These are phyloP conservation scores for Coracias cyanogaster DNA, from an alignment of 2,797 vertebrate species.

Conservation along the genomic window DNA sequence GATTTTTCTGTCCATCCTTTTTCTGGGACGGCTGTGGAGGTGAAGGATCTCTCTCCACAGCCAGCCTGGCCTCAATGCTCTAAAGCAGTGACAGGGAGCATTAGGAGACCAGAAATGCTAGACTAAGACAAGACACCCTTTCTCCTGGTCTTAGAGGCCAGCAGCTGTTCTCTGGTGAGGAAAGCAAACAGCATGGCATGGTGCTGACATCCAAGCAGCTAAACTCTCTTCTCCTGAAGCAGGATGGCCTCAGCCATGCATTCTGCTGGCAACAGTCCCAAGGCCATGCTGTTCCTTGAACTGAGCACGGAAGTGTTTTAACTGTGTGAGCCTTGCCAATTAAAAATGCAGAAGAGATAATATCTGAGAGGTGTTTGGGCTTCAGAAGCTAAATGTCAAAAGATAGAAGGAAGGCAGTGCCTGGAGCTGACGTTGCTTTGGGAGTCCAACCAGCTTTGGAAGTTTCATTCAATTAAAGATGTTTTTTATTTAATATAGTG, in stretches of 20 bases:
- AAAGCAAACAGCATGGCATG: background rate
- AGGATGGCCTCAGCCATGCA: background rate
- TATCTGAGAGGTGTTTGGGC: background rate
- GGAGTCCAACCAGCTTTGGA: constrained; percentile 1
- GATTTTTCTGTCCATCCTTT: background rate
- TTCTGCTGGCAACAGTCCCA: background rate
- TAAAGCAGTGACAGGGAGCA: background rate
- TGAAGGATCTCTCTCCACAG: background rate
- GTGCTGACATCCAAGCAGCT: background rate
- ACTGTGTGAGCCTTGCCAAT: background rate
- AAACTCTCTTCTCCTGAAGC: background rate
- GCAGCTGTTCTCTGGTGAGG: background rate
- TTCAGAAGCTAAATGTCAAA: background rate
- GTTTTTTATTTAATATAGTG: constrained; percentile 35
- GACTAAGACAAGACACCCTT: background rate
- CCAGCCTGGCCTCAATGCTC: background rate
- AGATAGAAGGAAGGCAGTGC: background rate
- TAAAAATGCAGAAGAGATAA: background rate
- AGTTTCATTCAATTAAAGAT: background rate
- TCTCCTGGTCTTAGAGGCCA: background rate
- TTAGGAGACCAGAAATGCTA: background rate
- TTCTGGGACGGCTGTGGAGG: background rate
- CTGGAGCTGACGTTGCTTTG: background rate
- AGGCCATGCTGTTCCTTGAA: background rate
- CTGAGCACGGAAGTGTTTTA: background rate